These are phyloP conservation scores for Hoplodrina blanda DNA, from an alignment of 2,888 invertebrate species.

Conservation along the genomic window DNA sequence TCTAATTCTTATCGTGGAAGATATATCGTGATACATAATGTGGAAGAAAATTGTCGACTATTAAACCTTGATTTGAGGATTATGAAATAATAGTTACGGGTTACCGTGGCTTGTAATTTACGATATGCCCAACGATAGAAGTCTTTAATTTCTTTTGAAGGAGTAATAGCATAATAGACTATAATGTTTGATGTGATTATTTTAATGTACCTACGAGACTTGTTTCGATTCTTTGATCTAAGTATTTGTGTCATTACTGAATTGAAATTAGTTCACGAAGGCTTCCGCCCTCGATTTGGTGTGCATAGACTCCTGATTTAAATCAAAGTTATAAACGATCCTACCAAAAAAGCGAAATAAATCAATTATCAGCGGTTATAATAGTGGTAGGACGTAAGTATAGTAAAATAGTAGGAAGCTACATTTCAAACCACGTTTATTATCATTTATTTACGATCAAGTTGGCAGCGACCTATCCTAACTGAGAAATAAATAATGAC, in stretches of 20 bases:
- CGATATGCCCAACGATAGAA: neutral
- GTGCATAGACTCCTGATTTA: no score
- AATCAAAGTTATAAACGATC: no score
- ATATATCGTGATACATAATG: no score
- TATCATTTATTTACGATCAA: neutral
- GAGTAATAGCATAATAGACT: neutral
- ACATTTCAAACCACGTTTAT: no score
- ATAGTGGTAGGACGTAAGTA: no score
- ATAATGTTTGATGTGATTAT: constrained; percentile 1
- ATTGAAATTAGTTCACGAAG: no score
- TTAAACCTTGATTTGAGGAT: neutral
- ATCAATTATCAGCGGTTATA: no score
- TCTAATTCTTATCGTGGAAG: no score
- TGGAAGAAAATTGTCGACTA: neutral
- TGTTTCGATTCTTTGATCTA: neutral
- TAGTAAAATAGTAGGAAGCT: no score
- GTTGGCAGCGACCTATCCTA: neutral
- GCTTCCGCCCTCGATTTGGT: no score
- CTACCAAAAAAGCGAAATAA: no score
- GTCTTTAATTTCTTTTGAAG: neutral
- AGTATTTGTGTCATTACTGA: no score
- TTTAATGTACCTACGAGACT: constrained; percentile 1
- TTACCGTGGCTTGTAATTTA: neutral
- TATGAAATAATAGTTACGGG: neutral
- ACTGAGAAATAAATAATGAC: neutral